Evolutionary conservation across 2,113 vertebrate species (phyloP), one percentile per base, ranked within the genome.

Genomic region (Podocnemis expansa): DNA sequence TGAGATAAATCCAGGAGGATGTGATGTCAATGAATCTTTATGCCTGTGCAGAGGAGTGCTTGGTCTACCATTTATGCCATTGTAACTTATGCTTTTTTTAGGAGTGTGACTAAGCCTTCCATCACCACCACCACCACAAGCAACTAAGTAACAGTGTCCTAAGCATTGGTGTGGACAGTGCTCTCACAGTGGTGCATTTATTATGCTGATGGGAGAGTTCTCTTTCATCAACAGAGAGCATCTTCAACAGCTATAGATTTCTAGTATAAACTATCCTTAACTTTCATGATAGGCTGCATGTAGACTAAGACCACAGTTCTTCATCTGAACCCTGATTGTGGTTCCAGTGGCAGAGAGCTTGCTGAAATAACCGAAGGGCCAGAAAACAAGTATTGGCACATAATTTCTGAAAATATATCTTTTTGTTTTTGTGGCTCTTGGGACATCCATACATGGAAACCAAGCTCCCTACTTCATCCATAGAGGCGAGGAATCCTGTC

Each of bases 261-360:
- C 58, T 29, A 31, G 29, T 58, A 24, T 27, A 58, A 10, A 10
- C 56, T 58, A 58, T 10, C 56, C 25, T 9, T 52, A 52, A 78
- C 5, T 41, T 55, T 6, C 2, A 5, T 2, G 9, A 22, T 45
- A 60, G 21, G 2, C 27, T 90, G 38, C 0, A 2, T 5, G 21
- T 5, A 82, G 13, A 3, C 85, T 67, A 41, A 67, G 31, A 67
- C 41, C 38, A 56, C 55, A 4, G 8, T 6, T 83, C 21, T 47
- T 12, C 63, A 29, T 84, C 49, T 83, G 55, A 87, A 3, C 1
- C 25, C 63, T 63, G 6, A 17, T 13, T 60, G 3, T 78, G 6
- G 6, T 82, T 38, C 29, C 29, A 56, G 1, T 6, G 55, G 55
- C 56, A 58, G 56, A 11, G 56, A 58, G 56, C 25, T 25, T 58